A percentile compares a stretch with the other conserved stretches of the same genome.
phyloP scores from a whole-genome alignment of 2,888 invertebrate genomes.

The Lapara coniferarum region DNA sequence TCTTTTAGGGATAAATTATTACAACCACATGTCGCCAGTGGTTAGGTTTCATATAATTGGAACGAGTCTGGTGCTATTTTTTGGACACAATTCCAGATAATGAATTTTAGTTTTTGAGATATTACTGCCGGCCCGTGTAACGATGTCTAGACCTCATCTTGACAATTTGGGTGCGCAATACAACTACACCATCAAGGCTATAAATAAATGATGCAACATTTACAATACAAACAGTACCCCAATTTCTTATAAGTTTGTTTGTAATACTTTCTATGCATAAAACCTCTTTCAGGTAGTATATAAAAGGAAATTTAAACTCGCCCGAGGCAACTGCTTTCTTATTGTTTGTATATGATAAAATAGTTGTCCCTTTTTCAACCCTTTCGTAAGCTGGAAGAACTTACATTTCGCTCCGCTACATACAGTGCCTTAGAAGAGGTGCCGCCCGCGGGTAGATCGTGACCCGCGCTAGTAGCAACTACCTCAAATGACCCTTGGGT shows the following conservation, averaged over 20 bases:
- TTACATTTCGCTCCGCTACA: constrained; percentile 12
- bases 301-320: neutral
- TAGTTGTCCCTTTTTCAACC: constrained; percentile 24
- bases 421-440: constrained; percentile 15
- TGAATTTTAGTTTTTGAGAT: too few species aligned
- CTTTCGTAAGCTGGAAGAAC: constrained; percentile 14
- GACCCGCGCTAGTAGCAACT: constrained; percentile 44
- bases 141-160: too few species aligned
- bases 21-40: too few species aligned
- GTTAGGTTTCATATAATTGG: too few species aligned
- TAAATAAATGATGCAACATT: neutral
- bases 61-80: too few species aligned
- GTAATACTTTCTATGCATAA: neutral
- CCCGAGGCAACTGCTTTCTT: constrained; percentile 25
- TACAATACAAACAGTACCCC: neutral
- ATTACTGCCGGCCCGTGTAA: too few species aligned
- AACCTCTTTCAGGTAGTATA: neutral
- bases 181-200: too few species aligned
- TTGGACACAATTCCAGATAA: too few species aligned
- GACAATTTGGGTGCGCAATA: too few species aligned
- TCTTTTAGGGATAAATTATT: too few species aligned
- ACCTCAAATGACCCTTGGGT: constrained; percentile 23
- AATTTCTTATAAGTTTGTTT: neutral
- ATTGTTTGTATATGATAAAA: constrained; percentile 25
- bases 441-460: constrained; percentile 43